Percentiles rank a stretch among this genome's conserved stretches.
Conservation (phyloP, 2,888 invertebrate genomes). For the Drosophila fulvimacula region DNA sequence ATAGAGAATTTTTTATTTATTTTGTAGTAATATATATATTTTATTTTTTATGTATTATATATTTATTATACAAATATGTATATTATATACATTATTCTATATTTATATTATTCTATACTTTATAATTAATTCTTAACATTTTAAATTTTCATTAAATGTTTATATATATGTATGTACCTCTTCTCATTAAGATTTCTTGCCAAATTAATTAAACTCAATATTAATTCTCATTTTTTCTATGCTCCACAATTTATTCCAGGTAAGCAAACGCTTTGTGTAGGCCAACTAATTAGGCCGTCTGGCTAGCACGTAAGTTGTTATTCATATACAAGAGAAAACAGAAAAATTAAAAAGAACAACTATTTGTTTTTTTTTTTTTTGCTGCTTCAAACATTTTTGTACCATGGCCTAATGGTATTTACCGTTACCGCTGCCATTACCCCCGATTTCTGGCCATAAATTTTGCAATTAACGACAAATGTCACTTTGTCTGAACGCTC, state of each 20-base stretch:
- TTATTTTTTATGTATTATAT: no score
- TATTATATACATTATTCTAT: no score
- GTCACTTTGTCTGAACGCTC: slow-evolving; percentile 72
- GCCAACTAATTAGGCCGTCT: slow-evolving; percentile 58
- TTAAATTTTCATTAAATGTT: no score
- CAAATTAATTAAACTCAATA: slow-evolving; percentile 12
- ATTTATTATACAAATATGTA: no score
- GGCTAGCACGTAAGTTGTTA: slow-evolving; percentile 46
- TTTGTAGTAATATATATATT: no score
- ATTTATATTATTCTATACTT: no score
- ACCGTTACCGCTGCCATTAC: slow-evolving; percentile 34
- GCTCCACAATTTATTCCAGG: slow-evolving; percentile 33
- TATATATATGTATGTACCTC: no score
- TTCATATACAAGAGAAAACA: background rate
- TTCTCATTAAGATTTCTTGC: background rate
- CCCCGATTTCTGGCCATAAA: slow-evolving; percentile 70
- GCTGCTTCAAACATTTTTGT: slow-evolving; percentile 1
- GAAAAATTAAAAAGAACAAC: background rate
- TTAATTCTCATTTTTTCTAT: slow-evolving; percentile 17
- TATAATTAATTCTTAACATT: no score
- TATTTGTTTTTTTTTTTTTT: background rate
- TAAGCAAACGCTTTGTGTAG: slow-evolving; percentile 41
- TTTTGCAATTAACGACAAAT: slow-evolving; percentile 80
- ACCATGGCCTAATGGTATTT: slow-evolving; percentile 40
- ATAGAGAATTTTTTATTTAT: no score